Conservation (phyloP, 2,797 vertebrate genomes). For the Helarctos malayanus region DNA sequence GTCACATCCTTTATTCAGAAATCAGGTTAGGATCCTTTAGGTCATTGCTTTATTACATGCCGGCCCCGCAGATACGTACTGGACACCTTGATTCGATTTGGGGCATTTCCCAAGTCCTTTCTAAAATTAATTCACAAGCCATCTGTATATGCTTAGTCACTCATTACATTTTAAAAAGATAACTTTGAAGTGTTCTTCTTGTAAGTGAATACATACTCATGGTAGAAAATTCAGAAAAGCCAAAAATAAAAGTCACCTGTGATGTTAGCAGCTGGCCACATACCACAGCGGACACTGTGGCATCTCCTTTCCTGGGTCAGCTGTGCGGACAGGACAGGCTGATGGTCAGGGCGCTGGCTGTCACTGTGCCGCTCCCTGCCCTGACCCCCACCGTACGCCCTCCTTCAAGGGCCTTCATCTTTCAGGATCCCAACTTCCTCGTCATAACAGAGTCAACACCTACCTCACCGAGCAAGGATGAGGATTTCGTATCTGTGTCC, state of each 20-base stretch:
- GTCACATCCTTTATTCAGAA: slow-evolving; percentile 39
- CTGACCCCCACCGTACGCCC: rapidly evolving
- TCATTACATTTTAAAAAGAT: neutral
- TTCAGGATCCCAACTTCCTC: neutral
- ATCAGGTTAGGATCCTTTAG: neutral
- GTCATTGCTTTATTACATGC: neutral
- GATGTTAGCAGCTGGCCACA: neutral
- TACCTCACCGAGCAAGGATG: neutral
- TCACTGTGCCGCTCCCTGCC: neutral
- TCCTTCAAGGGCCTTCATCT: neutral
- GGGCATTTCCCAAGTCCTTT: neutral
- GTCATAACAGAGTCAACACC: neutral
- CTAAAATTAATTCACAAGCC: neutral
- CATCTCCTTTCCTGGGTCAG: rapidly evolving
- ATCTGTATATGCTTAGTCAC: neutral
- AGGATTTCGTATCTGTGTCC: neutral
- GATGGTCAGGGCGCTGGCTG: rapidly evolving
- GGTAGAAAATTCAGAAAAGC: neutral
- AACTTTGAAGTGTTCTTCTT: neutral
- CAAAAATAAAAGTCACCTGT: neutral
- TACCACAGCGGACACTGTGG: rapidly evolving
- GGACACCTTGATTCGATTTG: slow-evolving; percentile 18
- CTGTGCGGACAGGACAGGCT: neutral
- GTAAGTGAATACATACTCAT: neutral
- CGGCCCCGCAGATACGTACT: neutral